These are phyloP conservation scores for Gymnothorax javanicus DNA, from an alignment of 2,797 vertebrate genomes.

Conservation along the genomic window DNA sequence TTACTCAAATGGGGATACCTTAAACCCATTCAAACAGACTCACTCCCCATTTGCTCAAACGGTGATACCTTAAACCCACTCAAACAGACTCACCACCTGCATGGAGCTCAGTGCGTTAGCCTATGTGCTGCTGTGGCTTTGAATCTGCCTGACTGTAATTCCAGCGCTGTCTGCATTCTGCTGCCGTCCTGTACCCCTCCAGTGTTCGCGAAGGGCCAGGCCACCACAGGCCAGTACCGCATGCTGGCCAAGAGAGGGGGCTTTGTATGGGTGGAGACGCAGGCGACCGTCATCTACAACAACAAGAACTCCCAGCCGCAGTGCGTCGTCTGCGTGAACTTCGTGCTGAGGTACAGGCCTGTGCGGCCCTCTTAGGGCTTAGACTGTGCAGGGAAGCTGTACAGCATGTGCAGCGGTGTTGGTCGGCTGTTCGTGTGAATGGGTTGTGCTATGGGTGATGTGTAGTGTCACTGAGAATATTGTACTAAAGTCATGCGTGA, in stretches of 20 bases:
- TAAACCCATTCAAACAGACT: too few species aligned
- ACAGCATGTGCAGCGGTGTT: background rate
- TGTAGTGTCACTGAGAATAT: background rate
- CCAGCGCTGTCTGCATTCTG: background rate
- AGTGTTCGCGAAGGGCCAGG: slow-evolving; percentile 98
- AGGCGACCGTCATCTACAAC: slow-evolving; percentile 98
- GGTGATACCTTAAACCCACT: too few species aligned
- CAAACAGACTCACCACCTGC: background rate
- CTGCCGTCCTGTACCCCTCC: slow-evolving; percentile 40
- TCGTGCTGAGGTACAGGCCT: slow-evolving; percentile 87
- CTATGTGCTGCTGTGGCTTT: background rate
- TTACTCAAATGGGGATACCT: too few species aligned
- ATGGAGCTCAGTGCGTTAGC: background rate
- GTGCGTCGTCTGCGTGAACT: slow-evolving; percentile 97
- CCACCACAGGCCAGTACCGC: slow-evolving; percentile 94
- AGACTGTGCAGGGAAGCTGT: slow-evolving; percentile 2
- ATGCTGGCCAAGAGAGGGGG: slow-evolving; percentile 96
- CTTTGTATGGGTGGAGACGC: slow-evolving; percentile 97
- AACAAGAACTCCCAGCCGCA: slow-evolving; percentile 98
- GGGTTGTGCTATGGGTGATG: slow-evolving; percentile 60
- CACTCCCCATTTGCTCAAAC: too few species aligned
- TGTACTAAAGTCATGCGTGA: slow-evolving; percentile 61
- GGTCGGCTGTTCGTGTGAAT: too few species aligned
- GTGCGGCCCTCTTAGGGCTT: background rate
- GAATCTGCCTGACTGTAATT: background rate